Base-by-base conservation (phyloP, 1,140 invertebrate genomes). In the Heliconius eleuchia region DNA sequence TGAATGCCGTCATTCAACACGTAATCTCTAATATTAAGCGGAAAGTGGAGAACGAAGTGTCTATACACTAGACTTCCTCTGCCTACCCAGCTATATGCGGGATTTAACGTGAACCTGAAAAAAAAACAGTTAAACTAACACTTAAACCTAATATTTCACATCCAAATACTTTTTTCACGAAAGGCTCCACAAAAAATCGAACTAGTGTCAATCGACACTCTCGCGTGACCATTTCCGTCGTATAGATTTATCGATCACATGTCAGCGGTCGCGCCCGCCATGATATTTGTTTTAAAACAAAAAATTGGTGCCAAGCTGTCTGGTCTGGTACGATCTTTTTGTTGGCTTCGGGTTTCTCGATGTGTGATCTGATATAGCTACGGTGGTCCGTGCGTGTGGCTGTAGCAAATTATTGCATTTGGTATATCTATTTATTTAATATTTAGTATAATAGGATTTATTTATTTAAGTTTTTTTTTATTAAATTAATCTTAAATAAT, bases 251-350 rank as follows among this genome's bases (percentile, higher is more conserved):
- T 90, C 71, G 83, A 80, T 84, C 83, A 87, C 84, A 88, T 86
- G 87, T 84, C 80, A 80, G 82, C 80, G 81, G 83, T 79, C 66
- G 80, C 60, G 75, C 71, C 39, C 81, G 77, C 76, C 70, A 42
- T 30, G 6, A 46, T 88, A 78, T 89, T 89, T 89, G 84, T 87
- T 87, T 91, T 84, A 83, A 73, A 72, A 34, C 77, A 89, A 90
- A 91, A 92, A 91, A 81, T 83, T 75, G 91, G 87, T 88, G 91
- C 91, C 90, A 91, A 50, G 89, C 89, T 72, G 91, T 93, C 91
- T 93, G 88, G 90, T 92, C 91, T 93, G 88, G 80, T 71, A 80
- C 74, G 77, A 50, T 72, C 57, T 78, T 85, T 85, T 87, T 83
- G 79, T 73, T 76, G 57, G 80, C 37, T 19, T 83, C 80, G 71